Conservation (phyloP, 2,797 vertebrate genomes). For the Peromyscus nudipes region DNA sequence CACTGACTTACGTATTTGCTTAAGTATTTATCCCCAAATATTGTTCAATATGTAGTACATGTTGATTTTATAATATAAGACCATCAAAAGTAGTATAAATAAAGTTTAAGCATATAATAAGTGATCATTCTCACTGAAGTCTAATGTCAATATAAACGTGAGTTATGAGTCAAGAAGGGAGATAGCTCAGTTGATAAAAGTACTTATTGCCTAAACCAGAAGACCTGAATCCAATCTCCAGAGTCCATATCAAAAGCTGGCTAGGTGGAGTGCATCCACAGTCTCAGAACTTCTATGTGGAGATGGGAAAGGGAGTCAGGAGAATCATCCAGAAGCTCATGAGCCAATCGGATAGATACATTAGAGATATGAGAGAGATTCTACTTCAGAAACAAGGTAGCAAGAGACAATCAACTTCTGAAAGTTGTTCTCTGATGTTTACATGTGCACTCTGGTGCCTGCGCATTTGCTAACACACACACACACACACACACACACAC, state of each 20-base stretch:
- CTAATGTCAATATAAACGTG: slow-evolving; percentile 23
- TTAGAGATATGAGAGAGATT: not conserved
- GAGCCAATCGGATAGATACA: not conserved
- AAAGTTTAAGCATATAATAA: not conserved
- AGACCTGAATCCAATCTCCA: not conserved
- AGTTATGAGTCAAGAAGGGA: not conserved
- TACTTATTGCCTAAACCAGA: not conserved
- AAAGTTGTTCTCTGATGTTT: not conserved
- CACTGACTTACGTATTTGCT: not conserved
- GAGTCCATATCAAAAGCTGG: not conserved
- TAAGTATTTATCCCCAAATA: not conserved
- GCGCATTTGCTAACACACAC: not conserved
- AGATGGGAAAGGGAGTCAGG: not conserved
- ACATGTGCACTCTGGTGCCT: not conserved
- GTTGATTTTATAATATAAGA: not conserved
- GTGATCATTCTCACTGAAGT: not conserved
- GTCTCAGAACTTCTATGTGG: not conserved
- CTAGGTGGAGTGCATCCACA: not conserved
- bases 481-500: not conserved
- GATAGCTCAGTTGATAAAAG: not conserved
- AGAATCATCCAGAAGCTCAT: not conserved
- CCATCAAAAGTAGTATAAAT: slow-evolving; percentile 15
- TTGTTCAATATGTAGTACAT: not conserved
- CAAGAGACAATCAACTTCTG: not conserved
- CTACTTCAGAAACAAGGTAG: not conserved